These are phyloP conservation scores for Torymus aiolomorphi DNA, from an alignment of 2,888 invertebrate species.

Conservation along the genomic window DNA sequence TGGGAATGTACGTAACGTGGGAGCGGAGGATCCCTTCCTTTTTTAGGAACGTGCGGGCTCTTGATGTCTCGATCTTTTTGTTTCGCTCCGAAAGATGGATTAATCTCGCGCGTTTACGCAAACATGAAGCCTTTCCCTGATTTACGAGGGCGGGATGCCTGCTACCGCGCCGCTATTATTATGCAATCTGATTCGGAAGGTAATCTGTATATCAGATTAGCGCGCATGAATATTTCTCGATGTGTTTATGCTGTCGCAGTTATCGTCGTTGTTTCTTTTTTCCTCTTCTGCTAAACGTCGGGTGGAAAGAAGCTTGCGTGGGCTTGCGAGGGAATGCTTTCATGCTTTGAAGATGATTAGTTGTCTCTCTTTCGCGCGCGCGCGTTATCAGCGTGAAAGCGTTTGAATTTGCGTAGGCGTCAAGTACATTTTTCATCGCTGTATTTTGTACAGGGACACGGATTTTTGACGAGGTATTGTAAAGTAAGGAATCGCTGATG, in stretches of 20 bases:
- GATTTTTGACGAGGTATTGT: too few species aligned
- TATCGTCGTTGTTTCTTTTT: not conserved
- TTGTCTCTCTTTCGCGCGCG: too few species aligned
- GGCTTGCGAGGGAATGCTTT: too few species aligned
- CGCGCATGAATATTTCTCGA: slow-evolving; percentile 23
- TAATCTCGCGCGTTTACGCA: slow-evolving; percentile 41
- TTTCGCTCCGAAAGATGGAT: slow-evolving; percentile 21
- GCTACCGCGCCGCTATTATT: not conserved
- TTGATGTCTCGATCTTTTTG: not conserved
- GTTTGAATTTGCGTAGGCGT: too few species aligned
- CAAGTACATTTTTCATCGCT: too few species aligned
- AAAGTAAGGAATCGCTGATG: too few species aligned
- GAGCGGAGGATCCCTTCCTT: not conserved
- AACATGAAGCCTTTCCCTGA: slow-evolving; percentile 45
- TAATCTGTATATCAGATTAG: slow-evolving; percentile 27
- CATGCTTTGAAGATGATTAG: too few species aligned
- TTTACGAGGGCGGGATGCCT: slow-evolving; percentile 21
- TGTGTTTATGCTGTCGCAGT: not conserved
- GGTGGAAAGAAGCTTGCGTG: too few species aligned
- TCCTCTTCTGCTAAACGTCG: not conserved
- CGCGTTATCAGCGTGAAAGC: too few species aligned
- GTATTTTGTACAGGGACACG: too few species aligned
- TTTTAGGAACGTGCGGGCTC: not conserved
- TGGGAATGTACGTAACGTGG: too few species aligned
- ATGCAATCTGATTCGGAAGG: slow-evolving; percentile 31